Evolutionary conservation across 2,888 invertebrate species (phyloP), one percentile per base, ranked within the genome.

Genomic region (Tenthredo notha): DNA sequence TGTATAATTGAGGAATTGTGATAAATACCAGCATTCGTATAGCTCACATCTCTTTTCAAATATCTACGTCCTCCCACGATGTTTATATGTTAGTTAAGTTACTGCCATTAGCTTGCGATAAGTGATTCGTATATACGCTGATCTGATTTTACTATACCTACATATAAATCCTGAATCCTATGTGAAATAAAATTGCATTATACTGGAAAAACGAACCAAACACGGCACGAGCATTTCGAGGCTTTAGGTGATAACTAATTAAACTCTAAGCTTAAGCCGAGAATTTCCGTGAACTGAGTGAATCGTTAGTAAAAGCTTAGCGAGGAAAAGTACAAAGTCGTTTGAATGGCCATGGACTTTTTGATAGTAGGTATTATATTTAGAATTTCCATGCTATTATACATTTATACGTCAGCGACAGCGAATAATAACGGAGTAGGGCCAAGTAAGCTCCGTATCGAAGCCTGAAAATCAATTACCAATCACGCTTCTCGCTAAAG

Each of bases 381-480:
- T 83, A 47, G 67, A 70, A 83, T 83, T 67, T 67, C 83, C 54
- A 33, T 67, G 83, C 40, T 29, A 67, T 65, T 40, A 70, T 83
- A 67, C 43, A 83, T 70, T 70, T 67, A 67, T 37, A 83, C 83
- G 83, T 80, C 43, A 61, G 83, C 70, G 33, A 70, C 83, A 80
- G 80, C 65, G 67, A 58, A 85, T 82, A 78, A 78, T 54, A 47
- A 82, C 54, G 80, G 67, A 58, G 85, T 40, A 78, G 77, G 82
- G 70, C 65, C 65, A 70, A 85, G 85, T 85, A 82, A 88, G 86
- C 87, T 88, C 89, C 87, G 88, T 89, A 90, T 85, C 87, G 91
- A 91, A 91, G 90, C 91, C 89, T 91, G 90, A 91, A 91, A 91
- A 91, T 91, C 90, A 91, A 91, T 91, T 91, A 90, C 90, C 90